phyloP scores from a whole-genome alignment of 2,888 invertebrate species.

The Eupithecia centaureata region DNA sequence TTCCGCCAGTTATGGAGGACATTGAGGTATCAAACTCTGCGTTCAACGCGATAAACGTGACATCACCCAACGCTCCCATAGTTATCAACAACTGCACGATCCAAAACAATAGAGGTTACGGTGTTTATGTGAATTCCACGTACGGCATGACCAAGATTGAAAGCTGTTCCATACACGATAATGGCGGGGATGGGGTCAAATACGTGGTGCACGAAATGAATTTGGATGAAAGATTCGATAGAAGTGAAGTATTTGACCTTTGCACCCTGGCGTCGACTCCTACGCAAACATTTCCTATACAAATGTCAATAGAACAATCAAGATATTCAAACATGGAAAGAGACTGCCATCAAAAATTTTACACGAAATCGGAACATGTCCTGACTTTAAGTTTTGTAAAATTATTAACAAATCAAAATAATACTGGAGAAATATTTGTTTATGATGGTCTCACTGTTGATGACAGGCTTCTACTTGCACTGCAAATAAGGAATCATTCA shows the following conservation, averaged over 20 bases:
- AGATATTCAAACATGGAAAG: slow-evolving; percentile 87
- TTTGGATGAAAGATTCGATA: slow-evolving; percentile 89
- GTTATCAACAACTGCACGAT: slow-evolving; percentile 92
- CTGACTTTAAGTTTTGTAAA: slow-evolving; percentile 94
- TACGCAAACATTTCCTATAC: slow-evolving; percentile 94
- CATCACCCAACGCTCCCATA: slow-evolving; percentile 92
- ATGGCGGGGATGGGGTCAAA: slow-evolving; percentile 95
- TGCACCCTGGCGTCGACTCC: slow-evolving; percentile 93
- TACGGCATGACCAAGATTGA: slow-evolving; percentile 91
- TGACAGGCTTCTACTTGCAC: slow-evolving; percentile 88
- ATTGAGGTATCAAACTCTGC: slow-evolving; percentile 94
- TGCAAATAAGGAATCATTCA: slow-evolving; percentile 92
- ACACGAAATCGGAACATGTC: slow-evolving; percentile 90
- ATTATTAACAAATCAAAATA: slow-evolving; percentile 89
- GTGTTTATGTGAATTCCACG: slow-evolving; percentile 94
- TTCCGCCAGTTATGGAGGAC: slow-evolving; percentile 94
- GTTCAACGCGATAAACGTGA: slow-evolving; percentile 96
- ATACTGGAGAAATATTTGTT: slow-evolving; percentile 89
- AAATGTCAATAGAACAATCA: slow-evolving; percentile 91
- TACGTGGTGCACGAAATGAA: slow-evolving; percentile 92
- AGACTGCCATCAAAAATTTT: slow-evolving; percentile 91
- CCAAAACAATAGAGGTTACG: slow-evolving; percentile 93
- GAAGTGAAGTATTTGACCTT: slow-evolving; percentile 91
- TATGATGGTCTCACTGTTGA: slow-evolving; percentile 90
- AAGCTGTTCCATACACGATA: slow-evolving; percentile 90